Conservation (phyloP, 2,888 invertebrate species). For the Deroplatys truncata region DNA sequence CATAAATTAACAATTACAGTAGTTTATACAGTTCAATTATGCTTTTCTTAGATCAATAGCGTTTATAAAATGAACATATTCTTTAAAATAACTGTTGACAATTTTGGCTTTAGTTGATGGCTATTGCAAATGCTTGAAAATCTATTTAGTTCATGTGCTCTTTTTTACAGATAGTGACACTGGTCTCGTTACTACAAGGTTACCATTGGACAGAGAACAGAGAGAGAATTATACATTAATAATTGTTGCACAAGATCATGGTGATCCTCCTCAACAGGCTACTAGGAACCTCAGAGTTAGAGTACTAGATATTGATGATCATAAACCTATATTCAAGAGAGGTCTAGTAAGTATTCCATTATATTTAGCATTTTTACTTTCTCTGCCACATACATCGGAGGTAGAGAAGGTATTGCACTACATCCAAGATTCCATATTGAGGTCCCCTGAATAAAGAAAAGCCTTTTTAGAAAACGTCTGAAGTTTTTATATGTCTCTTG, state of each 20-base stretch:
- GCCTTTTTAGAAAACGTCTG: too few species aligned
- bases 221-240: conserved; percentile 72
- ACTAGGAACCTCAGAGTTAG: conserved; percentile 65
- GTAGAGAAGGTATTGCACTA: too few species aligned
- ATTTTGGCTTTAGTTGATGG: too few species aligned
- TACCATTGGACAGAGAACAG: conserved; percentile 67
- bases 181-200: conserved; percentile 67
- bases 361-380: not conserved
- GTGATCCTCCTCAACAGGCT: conserved; percentile 70
- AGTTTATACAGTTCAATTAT: too few species aligned
- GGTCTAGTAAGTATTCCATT: conserved; percentile 52
- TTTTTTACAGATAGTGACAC: conserved; percentile 53
- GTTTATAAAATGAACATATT: too few species aligned
- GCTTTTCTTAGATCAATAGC: too few species aligned
- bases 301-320: conserved; percentile 73
- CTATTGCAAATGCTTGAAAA: too few species aligned
- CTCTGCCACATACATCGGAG: not conserved
- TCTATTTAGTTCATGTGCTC: not conserved
- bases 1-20: too few species aligned
- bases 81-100: too few species aligned
- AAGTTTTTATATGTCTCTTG: conserved; percentile 14
- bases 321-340: conserved; percentile 67
- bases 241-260: conserved; percentile 72
- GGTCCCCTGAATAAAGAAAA: too few species aligned
- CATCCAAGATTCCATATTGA: too few species aligned